Conservation (phyloP, 2,888 invertebrate genomes). For the Melinaea marsaeus region DNA sequence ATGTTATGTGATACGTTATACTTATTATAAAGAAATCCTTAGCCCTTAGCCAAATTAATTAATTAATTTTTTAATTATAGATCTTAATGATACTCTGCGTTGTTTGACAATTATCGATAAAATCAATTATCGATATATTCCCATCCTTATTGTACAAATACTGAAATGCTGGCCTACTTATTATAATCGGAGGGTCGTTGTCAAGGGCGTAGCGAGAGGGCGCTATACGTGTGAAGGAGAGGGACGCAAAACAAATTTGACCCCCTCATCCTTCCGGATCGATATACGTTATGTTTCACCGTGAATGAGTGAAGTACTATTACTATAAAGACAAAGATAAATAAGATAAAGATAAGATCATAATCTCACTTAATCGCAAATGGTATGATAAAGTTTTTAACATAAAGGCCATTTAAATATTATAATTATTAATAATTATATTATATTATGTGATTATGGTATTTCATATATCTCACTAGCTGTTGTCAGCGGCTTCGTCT, state of each 20-base stretch:
- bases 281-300: conserved; percentile 22
- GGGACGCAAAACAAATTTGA: conserved; percentile 38
- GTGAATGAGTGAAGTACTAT: background rate
- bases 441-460: no score
- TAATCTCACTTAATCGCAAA: no score
- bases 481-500: no score
- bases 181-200: conserved; percentile 36
- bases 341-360: background rate
- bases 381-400: no score
- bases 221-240: conserved; percentile 29
- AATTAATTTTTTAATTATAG: background rate
- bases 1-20: background rate
- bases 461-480: no score
- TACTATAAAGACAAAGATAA: background rate
- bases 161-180: conserved; percentile 27
- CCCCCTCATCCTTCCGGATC: conserved; percentile 35
- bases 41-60: background rate
- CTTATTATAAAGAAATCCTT: background rate
- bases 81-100: background rate
- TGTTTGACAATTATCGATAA: no score
- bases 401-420: no score
- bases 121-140: background rate
- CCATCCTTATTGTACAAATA: background rate
- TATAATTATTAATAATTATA: no score
- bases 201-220: conserved; percentile 39